A percentile compares a stretch with the other conserved stretches of the same genome.
phyloP scores from a whole-genome alignment of 2,888 invertebrate genomes.

The Chrysolina oricalcia region DNA sequence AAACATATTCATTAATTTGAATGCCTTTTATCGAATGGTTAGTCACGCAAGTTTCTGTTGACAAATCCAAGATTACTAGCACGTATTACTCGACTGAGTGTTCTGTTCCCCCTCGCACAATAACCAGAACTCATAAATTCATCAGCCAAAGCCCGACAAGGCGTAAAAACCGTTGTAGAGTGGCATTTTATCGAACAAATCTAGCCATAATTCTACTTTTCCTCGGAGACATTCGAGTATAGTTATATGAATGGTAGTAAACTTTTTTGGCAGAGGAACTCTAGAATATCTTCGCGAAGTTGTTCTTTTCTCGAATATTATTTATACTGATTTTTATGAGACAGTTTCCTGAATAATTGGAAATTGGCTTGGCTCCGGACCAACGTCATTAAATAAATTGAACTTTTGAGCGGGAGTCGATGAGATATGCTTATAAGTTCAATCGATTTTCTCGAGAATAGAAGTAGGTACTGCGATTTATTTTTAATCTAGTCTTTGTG shows the following conservation, averaged over 20 bases:
- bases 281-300: constrained; percentile 21
- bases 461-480: background rate
- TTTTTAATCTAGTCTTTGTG: too few species aligned
- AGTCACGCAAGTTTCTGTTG: background rate
- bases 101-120: background rate
- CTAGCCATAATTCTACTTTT: constrained; percentile 5
- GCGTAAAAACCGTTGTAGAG: constrained; percentile 8
- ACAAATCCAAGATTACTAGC: background rate
- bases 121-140: constrained; percentile 15
- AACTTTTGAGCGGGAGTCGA: constrained; percentile 31
- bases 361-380: constrained; percentile 46
- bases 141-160: background rate
- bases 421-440: background rate
- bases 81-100: background rate
- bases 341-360: constrained; percentile 48
- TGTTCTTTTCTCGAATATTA: constrained; percentile 45
- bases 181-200: constrained; percentile 13
- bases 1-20: background rate
- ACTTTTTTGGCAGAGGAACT: constrained; percentile 30
- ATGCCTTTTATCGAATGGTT: background rate
- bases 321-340: constrained; percentile 46
- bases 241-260: constrained; percentile 16
- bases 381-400: constrained; percentile 46
- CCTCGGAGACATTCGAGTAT: background rate
- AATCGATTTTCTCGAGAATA: background rate